These are phyloP conservation scores for Poecilia gillii DNA, from an alignment of 2,797 vertebrate genomes.

Conservation along the genomic window DNA sequence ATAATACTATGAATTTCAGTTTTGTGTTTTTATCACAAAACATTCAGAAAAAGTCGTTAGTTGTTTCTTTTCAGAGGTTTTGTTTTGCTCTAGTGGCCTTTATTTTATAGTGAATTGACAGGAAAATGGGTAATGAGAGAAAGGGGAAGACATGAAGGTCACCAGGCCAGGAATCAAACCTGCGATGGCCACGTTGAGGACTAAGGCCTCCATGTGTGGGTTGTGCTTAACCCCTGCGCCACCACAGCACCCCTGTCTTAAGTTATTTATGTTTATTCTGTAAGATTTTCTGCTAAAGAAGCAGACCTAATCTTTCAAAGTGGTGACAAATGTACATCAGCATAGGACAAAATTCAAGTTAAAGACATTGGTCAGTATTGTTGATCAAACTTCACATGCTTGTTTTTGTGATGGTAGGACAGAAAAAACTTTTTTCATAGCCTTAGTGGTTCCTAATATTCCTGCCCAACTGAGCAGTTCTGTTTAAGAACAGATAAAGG, in stretches of 20 bases:
- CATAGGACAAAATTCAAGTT: neutral
- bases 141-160: no score
- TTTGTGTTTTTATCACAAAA: neutral
- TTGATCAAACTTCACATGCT: neutral
- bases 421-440: neutral
- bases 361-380: neutral
- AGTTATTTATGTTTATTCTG: neutral
- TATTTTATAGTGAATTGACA: no score
- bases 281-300: neutral
- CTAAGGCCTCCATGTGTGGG: no score
- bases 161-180: no score
- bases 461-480: neutral
- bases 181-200: no score
- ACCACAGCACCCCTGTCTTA: no score
- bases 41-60: neutral
- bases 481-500: neutral
- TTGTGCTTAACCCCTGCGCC: no score
- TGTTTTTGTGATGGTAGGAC: neutral
- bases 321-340: neutral
- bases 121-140: no score
- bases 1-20: neutral
- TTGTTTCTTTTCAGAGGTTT: neutral
- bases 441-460: neutral
- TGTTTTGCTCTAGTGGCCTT: no score
- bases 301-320: neutral